These are phyloP conservation scores for Tachina fera DNA, from an alignment of 2,888 invertebrate genomes.

Conservation along the genomic window DNA sequence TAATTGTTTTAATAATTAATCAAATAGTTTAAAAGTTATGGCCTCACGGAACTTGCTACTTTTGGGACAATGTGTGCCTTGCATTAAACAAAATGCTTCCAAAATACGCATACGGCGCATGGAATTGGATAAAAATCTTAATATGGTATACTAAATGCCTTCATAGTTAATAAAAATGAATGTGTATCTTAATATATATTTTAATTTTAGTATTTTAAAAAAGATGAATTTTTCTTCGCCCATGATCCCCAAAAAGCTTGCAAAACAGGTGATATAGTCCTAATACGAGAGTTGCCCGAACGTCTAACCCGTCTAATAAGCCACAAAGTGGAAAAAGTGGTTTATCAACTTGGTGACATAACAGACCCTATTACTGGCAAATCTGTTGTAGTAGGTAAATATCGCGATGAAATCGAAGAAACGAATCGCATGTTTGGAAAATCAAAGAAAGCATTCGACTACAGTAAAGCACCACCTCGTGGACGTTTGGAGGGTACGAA, in stretches of 20 bases:
- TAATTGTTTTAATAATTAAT: constrained; percentile 34
- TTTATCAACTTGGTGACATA: constrained; percentile 92
- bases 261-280: constrained; percentile 92
- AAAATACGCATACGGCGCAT: constrained; percentile 90
- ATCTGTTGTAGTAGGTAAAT: constrained; percentile 88
- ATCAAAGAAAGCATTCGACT: constrained; percentile 87
- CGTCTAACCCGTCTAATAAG: constrained; percentile 90
- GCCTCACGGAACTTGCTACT: constrained; percentile 85
- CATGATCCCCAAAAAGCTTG: constrained; percentile 90
- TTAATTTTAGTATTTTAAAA: constrained; percentile 89
- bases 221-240: constrained; percentile 89
- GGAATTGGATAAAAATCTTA: constrained; percentile 89
- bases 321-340: constrained; percentile 90
- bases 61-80: constrained; percentile 91
- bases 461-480: constrained; percentile 89
- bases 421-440: constrained; percentile 88
- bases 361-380: constrained; percentile 94
- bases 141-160: constrained; percentile 88
- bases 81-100: constrained; percentile 89
- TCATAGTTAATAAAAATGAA: background rate
- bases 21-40: constrained; percentile 73
- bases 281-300: constrained; percentile 89
- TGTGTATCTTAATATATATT: constrained; percentile 1
- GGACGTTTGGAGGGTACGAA: constrained; percentile 92
- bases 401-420: constrained; percentile 89